phyloP scores from a whole-genome alignment of 2,797 vertebrate genomes.

The Fistularia tabacaria region DNA sequence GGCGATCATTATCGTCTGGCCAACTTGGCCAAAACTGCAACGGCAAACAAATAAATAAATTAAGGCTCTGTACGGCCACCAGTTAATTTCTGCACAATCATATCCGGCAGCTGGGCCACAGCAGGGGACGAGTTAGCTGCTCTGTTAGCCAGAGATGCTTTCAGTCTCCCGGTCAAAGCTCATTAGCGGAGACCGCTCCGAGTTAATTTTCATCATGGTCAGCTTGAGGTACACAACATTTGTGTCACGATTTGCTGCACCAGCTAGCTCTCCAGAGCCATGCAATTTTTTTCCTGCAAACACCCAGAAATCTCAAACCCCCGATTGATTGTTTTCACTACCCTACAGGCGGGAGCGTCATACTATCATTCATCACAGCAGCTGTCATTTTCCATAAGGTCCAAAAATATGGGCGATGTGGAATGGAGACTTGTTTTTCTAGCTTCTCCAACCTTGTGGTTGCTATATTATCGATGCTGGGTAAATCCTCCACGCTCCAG shows the following conservation, averaged over 20 bases:
- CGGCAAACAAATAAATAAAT: too few relatives aligned
- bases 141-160: conserved; percentile 56
- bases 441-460: conserved; percentile 42
- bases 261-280: conserved; percentile 19
- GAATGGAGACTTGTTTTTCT: conserved; percentile 39
- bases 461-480: conserved; percentile 43
- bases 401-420: conserved; percentile 36
- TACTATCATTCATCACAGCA: conserved; percentile 3
- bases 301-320: conserved; percentile 42
- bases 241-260: conserved; percentile 24
- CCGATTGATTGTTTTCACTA: conserved; percentile 58
- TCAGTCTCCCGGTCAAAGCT: conserved; percentile 40
- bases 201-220: conserved; percentile 36
- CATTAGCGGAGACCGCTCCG: conserved; percentile 47
- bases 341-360: conserved; percentile 27
- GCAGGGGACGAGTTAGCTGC: conserved; percentile 61
- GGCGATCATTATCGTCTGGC: too few relatives aligned
- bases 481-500: conserved; percentile 44
- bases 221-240: conserved; percentile 5
- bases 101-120: conserved; percentile 59
- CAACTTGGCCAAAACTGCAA: too few relatives aligned
- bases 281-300: conserved; percentile 31
- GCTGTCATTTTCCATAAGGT: conserved; percentile 39
- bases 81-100: conserved; percentile 46
- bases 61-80: conserved; percentile 9